These are phyloP conservation scores for Standfussiana lucernea DNA, from an alignment of 2,888 invertebrate genomes.

Conservation along the genomic window DNA sequence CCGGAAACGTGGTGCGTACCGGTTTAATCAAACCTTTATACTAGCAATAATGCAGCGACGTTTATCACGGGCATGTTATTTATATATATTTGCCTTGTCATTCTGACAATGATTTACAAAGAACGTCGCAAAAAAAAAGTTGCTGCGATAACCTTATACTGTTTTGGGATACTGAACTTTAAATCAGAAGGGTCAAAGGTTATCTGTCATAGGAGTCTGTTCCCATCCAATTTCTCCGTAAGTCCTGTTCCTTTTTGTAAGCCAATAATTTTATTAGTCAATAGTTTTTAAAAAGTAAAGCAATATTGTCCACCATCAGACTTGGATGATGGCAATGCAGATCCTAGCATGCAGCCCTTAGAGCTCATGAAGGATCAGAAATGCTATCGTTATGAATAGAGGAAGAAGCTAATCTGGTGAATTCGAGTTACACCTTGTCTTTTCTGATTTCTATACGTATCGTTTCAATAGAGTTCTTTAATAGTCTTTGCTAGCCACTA, in stretches of 20 bases:
- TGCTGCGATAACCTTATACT: not conserved
- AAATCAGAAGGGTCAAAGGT: constrained; percentile 8
- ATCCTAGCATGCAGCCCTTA: not conserved
- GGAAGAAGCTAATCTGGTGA: not conserved
- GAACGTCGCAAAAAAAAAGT: not conserved
- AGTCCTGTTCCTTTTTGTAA: not conserved
- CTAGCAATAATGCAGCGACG: not conserved
- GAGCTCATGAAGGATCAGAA: not conserved
- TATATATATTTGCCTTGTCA: constrained; percentile 27
- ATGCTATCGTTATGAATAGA: no score
- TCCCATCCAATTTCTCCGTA: not conserved
- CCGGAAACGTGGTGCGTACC: not conserved
- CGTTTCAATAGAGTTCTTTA: not conserved
- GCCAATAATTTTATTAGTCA: not conserved
- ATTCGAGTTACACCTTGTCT: rapidly evolving
- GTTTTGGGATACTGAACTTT: not conserved
- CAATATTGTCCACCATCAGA: not conserved
- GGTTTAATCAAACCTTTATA: not conserved
- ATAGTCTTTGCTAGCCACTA: not conserved
- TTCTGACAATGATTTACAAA: constrained; percentile 25
- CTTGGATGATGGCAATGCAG: not conserved
- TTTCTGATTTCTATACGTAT: not conserved
- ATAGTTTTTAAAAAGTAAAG: not conserved
- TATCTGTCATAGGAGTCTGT: no score
- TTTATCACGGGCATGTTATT: not conserved